Evolutionary conservation across 2,797 vertebrate species (phyloP).

Genomic region (Eremophila alpestris): DNA sequence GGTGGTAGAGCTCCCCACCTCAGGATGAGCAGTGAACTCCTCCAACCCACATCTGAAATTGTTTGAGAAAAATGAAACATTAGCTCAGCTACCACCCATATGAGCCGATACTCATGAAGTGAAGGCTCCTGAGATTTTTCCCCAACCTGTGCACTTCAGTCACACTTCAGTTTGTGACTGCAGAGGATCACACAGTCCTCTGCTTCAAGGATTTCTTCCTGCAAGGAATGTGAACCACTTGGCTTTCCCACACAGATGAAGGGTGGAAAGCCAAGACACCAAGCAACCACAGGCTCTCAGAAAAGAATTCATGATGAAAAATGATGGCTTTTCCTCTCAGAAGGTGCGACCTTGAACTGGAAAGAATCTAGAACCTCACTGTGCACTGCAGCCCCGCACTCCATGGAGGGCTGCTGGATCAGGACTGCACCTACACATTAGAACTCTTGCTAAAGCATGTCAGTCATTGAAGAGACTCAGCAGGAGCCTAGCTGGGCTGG

Average conservation of each 20-base stretch:
- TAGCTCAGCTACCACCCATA: not conserved
- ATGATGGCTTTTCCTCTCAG: not conserved
- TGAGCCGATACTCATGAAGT: not conserved
- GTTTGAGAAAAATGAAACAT: not conserved
- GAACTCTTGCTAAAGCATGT: not conserved
- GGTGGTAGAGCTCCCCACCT: not conserved
- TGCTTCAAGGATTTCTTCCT: conserved; percentile 1
- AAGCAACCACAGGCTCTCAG: conserved; percentile 36
- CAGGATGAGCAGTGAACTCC: not conserved
- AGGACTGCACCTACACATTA: not conserved
- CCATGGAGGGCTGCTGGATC: not conserved
- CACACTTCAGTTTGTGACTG: not conserved
- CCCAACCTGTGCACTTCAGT: not conserved
- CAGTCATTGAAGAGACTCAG: conserved; percentile 26
- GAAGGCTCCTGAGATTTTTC: not conserved
- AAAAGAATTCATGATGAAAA: conserved; percentile 54
- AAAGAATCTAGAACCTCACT: not conserved
- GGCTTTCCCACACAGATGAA: conserved; percentile 22
- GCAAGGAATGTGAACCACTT: conserved; percentile 20
- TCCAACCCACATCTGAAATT: not conserved
- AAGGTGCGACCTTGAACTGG: not conserved
- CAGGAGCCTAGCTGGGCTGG: not conserved
- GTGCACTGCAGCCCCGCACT: not conserved
- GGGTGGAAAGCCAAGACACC: conserved; percentile 8
- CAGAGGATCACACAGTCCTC: not conserved